These are phyloP conservation scores for Miltochrista miniata DNA, from an alignment of 2,888 invertebrate genomes.

Conservation along the genomic window DNA sequence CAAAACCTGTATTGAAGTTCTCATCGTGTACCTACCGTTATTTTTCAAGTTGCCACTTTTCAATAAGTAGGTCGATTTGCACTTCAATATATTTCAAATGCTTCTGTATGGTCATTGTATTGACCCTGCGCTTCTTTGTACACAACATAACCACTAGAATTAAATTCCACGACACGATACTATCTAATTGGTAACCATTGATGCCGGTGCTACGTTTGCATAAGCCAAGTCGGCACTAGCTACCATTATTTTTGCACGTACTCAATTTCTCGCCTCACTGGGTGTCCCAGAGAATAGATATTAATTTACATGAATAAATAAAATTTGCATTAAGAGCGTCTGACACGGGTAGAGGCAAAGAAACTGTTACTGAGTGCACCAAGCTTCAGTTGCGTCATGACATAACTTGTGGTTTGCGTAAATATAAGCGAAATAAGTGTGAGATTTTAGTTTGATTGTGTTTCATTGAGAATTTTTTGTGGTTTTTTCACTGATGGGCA, in stretches of 20 bases:
- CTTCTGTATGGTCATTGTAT: constrained; percentile 2
- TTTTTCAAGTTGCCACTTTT: not conserved
- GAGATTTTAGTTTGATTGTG: constrained; percentile 14
- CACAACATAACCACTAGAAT: constrained; percentile 12
- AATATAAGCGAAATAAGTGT: constrained; percentile 19
- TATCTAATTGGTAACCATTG: constrained; percentile 68
- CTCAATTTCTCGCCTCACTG: constrained; percentile 81
- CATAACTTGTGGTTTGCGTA: constrained; percentile 26
- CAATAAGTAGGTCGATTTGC: not conserved
- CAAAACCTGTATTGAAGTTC: too few species aligned
- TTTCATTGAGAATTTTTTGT: too few species aligned
- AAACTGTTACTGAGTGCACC: constrained; percentile 61
- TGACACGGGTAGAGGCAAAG: constrained; percentile 52
- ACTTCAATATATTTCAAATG: not conserved
- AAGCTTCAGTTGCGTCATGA: constrained; percentile 37
- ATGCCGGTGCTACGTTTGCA: constrained; percentile 59
- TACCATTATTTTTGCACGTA: constrained; percentile 81
- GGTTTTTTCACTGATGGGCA: too few species aligned
- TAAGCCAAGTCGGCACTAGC: constrained; percentile 48
- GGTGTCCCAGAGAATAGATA: constrained; percentile 77
- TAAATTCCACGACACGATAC: constrained; percentile 27
- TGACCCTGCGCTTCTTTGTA: constrained; percentile 12
- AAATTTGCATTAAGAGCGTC: constrained; percentile 81
- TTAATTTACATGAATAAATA: constrained; percentile 84
- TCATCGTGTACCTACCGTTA: not conserved